These are phyloP conservation scores for Microtus richardsoni DNA, from an alignment of 2,113 vertebrate species.

Conservation along the genomic window DNA sequence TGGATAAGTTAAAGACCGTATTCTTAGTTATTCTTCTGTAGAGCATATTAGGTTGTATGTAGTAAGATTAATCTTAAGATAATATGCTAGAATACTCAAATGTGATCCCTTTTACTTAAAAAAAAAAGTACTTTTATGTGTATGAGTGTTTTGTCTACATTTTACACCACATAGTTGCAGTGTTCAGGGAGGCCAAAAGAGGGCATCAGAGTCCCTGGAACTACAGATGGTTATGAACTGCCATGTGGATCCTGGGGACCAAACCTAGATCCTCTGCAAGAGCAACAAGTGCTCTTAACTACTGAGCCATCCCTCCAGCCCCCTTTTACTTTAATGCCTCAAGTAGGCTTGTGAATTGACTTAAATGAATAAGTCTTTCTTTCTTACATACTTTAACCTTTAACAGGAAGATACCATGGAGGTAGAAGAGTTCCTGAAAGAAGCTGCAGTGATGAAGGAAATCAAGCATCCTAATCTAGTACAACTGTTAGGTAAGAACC, in stretches of 20 bases:
- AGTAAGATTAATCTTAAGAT: slow-evolving; percentile 27
- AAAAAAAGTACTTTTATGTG: background rate
- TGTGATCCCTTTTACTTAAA: slow-evolving; percentile 16
- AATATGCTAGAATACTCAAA: slow-evolving; percentile 50
- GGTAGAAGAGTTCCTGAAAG: slow-evolving; percentile 98
- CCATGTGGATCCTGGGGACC: background rate
- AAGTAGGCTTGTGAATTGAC: slow-evolving; percentile 41
- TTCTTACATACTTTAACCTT: background rate
- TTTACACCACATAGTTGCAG: background rate
- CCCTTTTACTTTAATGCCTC: slow-evolving; percentile 5
- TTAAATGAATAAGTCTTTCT: slow-evolving; percentile 35
- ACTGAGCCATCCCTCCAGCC: background rate
- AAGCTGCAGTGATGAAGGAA: slow-evolving; percentile 99
- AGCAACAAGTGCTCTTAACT: background rate
- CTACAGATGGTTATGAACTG: background rate
- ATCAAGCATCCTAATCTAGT: slow-evolving; percentile 99
- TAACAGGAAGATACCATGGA: slow-evolving; percentile 99
- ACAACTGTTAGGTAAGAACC: slow-evolving; percentile 90
- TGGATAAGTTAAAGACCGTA: slow-evolving; percentile 25
- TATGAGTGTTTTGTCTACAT: background rate
- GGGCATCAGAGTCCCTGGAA: background rate
- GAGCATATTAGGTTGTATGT: background rate
- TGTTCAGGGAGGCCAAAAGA: background rate
- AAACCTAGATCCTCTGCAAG: background rate
- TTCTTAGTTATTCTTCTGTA: slow-evolving; percentile 3